Conservation (phyloP, 2,113 vertebrate species). For the Sporophila hypoxantha region DNA sequence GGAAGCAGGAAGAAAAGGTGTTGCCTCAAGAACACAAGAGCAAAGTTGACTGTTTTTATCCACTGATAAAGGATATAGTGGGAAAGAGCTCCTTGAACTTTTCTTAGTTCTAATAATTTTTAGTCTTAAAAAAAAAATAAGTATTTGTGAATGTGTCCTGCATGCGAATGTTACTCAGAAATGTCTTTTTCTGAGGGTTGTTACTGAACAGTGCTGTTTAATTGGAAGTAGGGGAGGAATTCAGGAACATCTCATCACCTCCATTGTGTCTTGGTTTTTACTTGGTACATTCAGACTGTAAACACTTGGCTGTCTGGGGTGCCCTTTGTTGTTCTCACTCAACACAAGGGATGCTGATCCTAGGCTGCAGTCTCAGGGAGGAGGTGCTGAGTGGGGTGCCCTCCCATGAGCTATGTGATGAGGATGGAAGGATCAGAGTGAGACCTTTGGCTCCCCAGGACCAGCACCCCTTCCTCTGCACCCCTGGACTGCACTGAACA, state of each 20-base stretch:
- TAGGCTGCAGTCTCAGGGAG: background rate
- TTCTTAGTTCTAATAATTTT: background rate
- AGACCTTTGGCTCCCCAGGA: background rate
- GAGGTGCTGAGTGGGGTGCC: background rate
- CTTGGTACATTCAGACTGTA: background rate
- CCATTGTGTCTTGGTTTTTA: background rate
- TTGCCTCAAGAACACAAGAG: conserved; percentile 13
- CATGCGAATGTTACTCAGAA: background rate
- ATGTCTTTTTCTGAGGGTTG: background rate
- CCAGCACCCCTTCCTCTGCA: background rate
- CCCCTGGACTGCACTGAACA: background rate
- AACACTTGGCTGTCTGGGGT: background rate
- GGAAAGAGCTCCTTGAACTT: background rate
- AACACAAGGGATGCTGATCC: background rate
- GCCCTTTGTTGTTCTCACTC: background rate
- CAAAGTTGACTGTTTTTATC: conserved; percentile 39
- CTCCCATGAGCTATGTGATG: accelerated
- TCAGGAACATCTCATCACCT: background rate
- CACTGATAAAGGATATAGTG: background rate
- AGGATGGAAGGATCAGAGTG: accelerated
- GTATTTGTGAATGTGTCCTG: background rate
- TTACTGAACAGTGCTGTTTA: background rate
- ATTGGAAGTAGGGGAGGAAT: background rate
- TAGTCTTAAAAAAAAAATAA: background rate
- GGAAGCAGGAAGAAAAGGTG: conserved; percentile 43